Evolutionary conservation across 2,113 vertebrate genomes (phyloP).

Genomic region (rat (Rattus norvegicus)): GRCr8 NC_086027.1:96570501-96571000

Average conservation of each 20-base stretch:
- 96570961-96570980: neutral
- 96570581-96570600: too few species aligned
- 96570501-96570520: fast-evolving
- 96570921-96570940: neutral
- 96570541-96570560: neutral
- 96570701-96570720: neutral
- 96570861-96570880: neutral
- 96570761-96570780: neutral
- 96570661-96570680: fast-evolving
- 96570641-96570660: fast-evolving
- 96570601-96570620: neutral
- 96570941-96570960: neutral
- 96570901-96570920: neutral
- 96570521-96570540: neutral
- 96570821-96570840: neutral
- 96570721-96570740: neutral
- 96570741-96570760: neutral
- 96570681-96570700: fast-evolving
- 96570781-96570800: neutral
- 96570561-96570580: neutral
- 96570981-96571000: neutral
- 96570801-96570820: neutral
- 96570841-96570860: neutral
- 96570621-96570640: too few species aligned
- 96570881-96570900: neutral